These are phyloP conservation scores for Galaxias olidus DNA, from an alignment of 2,797 vertebrate species.

Conservation along the genomic window DNA sequence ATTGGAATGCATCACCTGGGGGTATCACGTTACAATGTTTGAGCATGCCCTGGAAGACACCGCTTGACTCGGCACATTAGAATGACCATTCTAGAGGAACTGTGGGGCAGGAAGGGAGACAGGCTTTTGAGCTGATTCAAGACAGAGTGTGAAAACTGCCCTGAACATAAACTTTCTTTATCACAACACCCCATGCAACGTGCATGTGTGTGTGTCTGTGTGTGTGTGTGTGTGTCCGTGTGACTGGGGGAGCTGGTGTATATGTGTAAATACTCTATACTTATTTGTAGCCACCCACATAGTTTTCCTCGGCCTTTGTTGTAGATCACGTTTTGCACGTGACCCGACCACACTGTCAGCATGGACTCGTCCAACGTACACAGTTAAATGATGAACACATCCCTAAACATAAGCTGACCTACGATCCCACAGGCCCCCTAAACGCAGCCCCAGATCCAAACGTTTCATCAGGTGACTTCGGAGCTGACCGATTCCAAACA, in stretches of 20 bases:
- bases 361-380: neutral
- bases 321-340: too few species aligned
- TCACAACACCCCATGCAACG: constrained; percentile 11
- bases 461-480: constrained; percentile 20
- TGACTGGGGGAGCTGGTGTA: neutral
- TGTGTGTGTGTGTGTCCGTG: neutral
- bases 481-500: constrained; percentile 30
- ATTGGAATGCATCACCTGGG: too few species aligned
- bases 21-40: too few species aligned
- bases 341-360: too few species aligned
- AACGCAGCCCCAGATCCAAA: constrained; percentile 39
- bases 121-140: too few species aligned
- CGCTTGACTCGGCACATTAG: constrained; percentile 5
- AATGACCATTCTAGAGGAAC: constrained; percentile 38
- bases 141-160: constrained; percentile 31
- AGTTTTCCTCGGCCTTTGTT: too few species aligned
- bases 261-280: neutral
- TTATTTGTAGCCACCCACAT: too few species aligned
- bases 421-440: constrained; percentile 26
- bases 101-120: too few species aligned
- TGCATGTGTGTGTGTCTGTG: constrained; percentile 1
- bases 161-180: constrained; percentile 26
- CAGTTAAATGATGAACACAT: constrained; percentile 6
- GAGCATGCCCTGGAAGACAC: neutral
- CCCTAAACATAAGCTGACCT: constrained; percentile 8